Conservation (phyloP, 2,797 vertebrate genomes). For the Phylloscopus collybita region DNA sequence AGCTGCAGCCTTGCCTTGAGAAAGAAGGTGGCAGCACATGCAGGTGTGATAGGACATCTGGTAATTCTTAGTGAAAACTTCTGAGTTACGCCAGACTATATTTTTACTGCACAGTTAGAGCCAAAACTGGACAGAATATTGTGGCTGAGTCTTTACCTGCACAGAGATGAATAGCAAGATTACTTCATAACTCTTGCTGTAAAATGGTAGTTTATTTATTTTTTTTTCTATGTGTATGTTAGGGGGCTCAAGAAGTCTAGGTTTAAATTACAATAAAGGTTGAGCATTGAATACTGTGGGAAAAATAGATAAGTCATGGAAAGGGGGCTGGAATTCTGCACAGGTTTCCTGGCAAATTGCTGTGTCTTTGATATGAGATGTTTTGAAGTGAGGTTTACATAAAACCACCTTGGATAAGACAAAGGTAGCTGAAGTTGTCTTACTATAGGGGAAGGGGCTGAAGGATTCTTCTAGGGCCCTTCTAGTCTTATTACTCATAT, state of each 20-base stretch:
- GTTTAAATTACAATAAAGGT: not conserved
- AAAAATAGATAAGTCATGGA: not conserved
- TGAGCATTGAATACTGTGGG: not conserved
- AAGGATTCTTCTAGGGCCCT: not conserved
- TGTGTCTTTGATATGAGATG: not conserved
- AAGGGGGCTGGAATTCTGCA: not conserved
- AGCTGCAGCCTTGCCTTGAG: not conserved
- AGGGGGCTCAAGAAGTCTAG: rapidly evolving
- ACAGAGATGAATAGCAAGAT: not conserved
- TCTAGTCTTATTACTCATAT: not conserved
- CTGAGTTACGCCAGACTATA: not conserved
- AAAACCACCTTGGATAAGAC: not conserved
- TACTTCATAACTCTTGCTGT: not conserved
- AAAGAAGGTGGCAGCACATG: not conserved
- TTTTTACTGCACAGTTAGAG: not conserved
- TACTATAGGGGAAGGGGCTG: not conserved
- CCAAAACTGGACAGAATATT: not conserved
- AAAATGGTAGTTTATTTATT: not conserved
- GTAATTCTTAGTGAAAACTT: not conserved
- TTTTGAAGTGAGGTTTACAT: not conserved
- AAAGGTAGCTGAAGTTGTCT: not conserved
- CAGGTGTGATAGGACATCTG: not conserved
- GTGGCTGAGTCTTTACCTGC: not conserved
- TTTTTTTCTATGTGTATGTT: rapidly evolving
- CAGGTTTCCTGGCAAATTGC: not conserved